A percentile compares a stretch with the other conserved stretches of the same genome.
Evolutionary conservation across 2,113 vertebrate genomes (phyloP).

Genomic region (Puma concolor): DNA sequence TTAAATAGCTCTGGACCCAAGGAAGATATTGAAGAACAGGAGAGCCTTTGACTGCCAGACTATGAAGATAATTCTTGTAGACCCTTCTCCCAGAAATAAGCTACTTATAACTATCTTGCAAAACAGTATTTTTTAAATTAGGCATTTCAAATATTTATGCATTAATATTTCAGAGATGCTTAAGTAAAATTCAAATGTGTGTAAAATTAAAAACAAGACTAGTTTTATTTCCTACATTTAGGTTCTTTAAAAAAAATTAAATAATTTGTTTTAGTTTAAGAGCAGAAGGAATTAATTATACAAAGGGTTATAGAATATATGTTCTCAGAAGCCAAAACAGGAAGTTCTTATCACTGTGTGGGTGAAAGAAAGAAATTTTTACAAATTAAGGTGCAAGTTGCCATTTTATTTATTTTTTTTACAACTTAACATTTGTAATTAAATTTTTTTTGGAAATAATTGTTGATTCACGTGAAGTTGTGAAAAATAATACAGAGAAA

Average conservation of each 20-base stretch:
- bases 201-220: slow-evolving; percentile 71
- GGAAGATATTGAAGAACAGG: background rate
- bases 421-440: slow-evolving; percentile 3
- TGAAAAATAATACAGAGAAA: background rate
- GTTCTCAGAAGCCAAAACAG: slow-evolving; percentile 55
- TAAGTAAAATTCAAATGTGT: slow-evolving; percentile 57
- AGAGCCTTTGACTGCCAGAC: background rate
- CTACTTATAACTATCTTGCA: background rate
- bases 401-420: slow-evolving; percentile 21
- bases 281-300: slow-evolving; percentile 79
- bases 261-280: slow-evolving; percentile 72
- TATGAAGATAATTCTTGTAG: background rate
- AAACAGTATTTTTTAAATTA: slow-evolving; percentile 48
- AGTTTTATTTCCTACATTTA: slow-evolving; percentile 57
- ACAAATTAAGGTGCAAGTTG: background rate
- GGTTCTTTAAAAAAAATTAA: slow-evolving; percentile 53
- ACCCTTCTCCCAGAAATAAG: background rate
- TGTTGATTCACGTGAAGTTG: background rate
- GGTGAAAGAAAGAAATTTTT: background rate
- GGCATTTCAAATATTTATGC: slow-evolving; percentile 50
- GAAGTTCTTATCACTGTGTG: slow-evolving; percentile 48
- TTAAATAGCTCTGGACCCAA: background rate
- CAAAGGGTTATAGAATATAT: slow-evolving; percentile 61
- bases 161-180: slow-evolving; percentile 66
- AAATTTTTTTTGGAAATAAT: background rate